Evolutionary conservation across 2,113 vertebrate species (phyloP), one percentile per base, ranked within the genome.

Genomic region (Maccullochella peelii): DNA sequence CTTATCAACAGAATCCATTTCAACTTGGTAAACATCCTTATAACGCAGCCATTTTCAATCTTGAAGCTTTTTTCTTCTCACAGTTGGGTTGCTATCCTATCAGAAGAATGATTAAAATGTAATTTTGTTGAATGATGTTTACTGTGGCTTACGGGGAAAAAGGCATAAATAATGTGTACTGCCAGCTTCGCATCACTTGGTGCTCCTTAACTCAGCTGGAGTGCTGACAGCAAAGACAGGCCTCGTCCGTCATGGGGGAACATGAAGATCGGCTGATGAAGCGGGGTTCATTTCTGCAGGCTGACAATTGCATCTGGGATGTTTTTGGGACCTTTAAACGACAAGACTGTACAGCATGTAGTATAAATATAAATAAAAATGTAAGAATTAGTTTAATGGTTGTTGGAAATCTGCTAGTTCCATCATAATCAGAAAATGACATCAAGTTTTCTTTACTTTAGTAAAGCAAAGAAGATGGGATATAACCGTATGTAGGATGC

Each of bases 151-250:
- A 82, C 65, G 27, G 68, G 54, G 73, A 21, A 40, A 61, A 82
- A 84, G 20, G 58, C 79, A 86, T 94, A 87, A 95, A 94, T 93
- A 93, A 92, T 38, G 16, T 58, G 76, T 33, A 36, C 69, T 92
- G 85, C 82, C 88, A 94, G 78, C 69, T 82, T 80, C 2, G 21
- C 73, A 74, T 85, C 69, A 86, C 87, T 89, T 89, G 82, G 65
- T 58, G 67, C 75, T 88, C 87, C 63, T 86, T 89, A 93, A 92
- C 90, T 94, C 90, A 90, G 71, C 80, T 18, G 63, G 40, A 36
- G 71, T 62, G 88, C 82, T 94, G 91, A 92, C 91, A 92, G 91
- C 52, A 66, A 77, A 47, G 83, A 91, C 86, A 87, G 88, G 61
- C 59, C 82, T 90, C 79, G 49, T 87, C 62, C 33, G 33, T 89